These are phyloP conservation scores for Gasteruption jaculator DNA, from an alignment of 2,888 invertebrate species.

Conservation along the genomic window DNA sequence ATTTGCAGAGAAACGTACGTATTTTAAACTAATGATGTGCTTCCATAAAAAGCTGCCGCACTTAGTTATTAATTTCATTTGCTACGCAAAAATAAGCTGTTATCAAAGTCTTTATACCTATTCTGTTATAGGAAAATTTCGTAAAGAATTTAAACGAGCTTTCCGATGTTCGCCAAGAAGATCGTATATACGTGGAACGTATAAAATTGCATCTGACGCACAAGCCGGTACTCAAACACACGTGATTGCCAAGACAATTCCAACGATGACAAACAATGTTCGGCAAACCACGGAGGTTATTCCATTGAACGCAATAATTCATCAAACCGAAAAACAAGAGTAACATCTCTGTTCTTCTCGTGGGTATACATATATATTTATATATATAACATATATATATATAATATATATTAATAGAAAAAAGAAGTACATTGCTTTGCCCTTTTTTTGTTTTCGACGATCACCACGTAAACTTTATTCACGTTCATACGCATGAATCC, in stretches of 20 bases:
- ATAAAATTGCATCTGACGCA: slow-evolving; percentile 29
- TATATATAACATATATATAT: no score
- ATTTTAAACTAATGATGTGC: no score
- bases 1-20: no score
- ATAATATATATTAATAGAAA: no score
- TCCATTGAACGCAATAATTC: slow-evolving; percentile 35
- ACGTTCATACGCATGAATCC: no score
- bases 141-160: slow-evolving; percentile 51
- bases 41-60: no score
- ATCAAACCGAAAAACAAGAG: slow-evolving; percentile 26
- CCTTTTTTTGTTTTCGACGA: no score
- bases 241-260: slow-evolving; percentile 29
- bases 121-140: slow-evolving; percentile 51
- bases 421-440: no score
- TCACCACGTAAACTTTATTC: no score
- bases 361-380: no score
- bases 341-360: slow-evolving; percentile 7
- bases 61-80: no score
- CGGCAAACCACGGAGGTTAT: slow-evolving; percentile 41
- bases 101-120: not conserved
- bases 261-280: slow-evolving; percentile 31
- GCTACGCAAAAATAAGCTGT: no score
- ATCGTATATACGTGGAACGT: slow-evolving; percentile 27
- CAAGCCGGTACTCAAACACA: slow-evolving; percentile 23
- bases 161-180: slow-evolving; percentile 38